phyloP scores from a whole-genome alignment of 2,797 vertebrate genomes.

The Setipinna tenuifilis region DNA sequence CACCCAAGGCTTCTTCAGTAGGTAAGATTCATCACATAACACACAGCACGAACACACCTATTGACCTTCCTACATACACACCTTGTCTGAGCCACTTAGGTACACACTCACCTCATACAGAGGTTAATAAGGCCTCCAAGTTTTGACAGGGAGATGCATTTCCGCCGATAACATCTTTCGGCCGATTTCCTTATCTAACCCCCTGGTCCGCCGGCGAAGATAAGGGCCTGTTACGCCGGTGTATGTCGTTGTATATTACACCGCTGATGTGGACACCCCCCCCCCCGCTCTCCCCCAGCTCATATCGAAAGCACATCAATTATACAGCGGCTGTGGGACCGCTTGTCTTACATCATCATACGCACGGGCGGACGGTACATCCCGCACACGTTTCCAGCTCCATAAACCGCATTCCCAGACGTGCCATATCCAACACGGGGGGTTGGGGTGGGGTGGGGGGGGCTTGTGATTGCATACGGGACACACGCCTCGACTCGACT shows the following conservation, averaged over 20 bases:
- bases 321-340: background rate
- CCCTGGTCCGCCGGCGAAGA: background rate
- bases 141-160: constrained; percentile 1
- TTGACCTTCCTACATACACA: background rate
- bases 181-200: background rate
- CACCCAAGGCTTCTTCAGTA: no score
- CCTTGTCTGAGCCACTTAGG: background rate
- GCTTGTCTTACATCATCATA: background rate
- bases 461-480: background rate
- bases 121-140: background rate
- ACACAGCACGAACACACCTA: background rate
- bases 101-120: background rate
- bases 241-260: background rate
- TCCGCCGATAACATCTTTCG: background rate
- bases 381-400: background rate
- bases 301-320: background rate
- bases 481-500: background rate
- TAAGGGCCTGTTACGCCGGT: background rate
- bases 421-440: background rate
- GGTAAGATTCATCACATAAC: background rate
- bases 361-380: background rate
- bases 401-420: background rate
- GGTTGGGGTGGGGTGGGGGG: background rate
- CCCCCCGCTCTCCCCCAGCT: background rate
- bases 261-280: background rate